These are phyloP conservation scores for Entomobrya proxima DNA, from an alignment of 2,888 invertebrate genomes.

Conservation along the genomic window DNA sequence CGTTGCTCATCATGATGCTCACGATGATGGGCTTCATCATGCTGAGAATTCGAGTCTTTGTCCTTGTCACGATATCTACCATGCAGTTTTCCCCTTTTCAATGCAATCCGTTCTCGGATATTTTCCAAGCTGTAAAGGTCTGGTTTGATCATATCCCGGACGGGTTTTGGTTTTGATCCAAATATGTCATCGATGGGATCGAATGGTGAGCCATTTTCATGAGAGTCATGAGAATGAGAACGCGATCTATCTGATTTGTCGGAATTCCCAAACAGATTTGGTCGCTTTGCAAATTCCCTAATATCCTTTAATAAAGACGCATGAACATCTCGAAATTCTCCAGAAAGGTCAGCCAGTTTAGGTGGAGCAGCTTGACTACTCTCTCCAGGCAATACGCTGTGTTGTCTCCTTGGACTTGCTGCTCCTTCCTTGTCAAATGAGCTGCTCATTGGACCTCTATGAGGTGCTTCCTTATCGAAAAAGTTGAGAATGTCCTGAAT, in stretches of 20 bases:
- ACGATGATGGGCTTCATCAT: conserved; percentile 17
- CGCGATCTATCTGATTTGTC: conserved; percentile 1
- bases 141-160: conserved; percentile 70
- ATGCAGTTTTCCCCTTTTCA: conserved; percentile 44
- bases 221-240: conserved; percentile 5
- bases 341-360: conserved; percentile 69
- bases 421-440: background rate
- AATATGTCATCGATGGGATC: conserved; percentile 69
- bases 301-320: conserved; percentile 74
- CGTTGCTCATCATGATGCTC: conserved; percentile 10
- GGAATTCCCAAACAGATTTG: conserved; percentile 25
- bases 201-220: conserved; percentile 22
- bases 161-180: conserved; percentile 72
- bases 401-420: conserved; percentile 4
- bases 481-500: conserved; percentile 75
- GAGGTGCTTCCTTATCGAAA: conserved; percentile 66
- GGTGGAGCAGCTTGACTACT: background rate
- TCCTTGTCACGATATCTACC: conserved; percentile 42
- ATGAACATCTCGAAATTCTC: conserved; percentile 73
- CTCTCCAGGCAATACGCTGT: background rate
- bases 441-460: conserved; percentile 8
- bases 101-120: conserved; percentile 52
- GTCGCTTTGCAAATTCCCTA: conserved; percentile 74
- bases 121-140: conserved; percentile 52
- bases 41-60: background rate